Evolutionary conservation across 2,797 vertebrate genomes (phyloP), one percentile per base, ranked within the genome.

Genomic region (Potorous gilbertii): DNA sequence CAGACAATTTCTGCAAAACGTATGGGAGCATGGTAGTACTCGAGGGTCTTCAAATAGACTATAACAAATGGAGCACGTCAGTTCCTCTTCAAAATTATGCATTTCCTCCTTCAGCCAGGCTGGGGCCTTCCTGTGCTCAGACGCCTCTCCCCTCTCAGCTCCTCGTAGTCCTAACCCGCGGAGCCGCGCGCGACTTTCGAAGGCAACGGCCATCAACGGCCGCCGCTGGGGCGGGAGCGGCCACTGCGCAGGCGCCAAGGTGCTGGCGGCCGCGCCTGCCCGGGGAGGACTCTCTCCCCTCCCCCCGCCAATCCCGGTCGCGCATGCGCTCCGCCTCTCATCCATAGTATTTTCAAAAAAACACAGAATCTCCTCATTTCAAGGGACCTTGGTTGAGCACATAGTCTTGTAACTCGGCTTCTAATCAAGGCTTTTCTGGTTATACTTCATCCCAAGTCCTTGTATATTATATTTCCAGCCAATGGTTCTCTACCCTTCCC

Each of bases 21-120:
- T 99, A 98, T 99, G 99, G 0, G 99, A 99, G 94, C 99, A 99
- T 5, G 99, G 99, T n/a, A 99, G 98, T 16, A 99, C 99, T 0
- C 99, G 99, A 0, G 99, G 99, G 50, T 99, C 99, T 1, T 98
- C 98, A 98, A 99, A 99, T 92, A 99, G 98, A 21, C 98, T 98
- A 27, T 99, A 99, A 98, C 99, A 99, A 96, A 99, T 99, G 0
- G 99, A 99, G 96, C 99, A 99, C 0, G 99, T 99, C 96, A 99
- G 98, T 96, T 99, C 99, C 81, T 99, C 99, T 98, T 99, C 99
- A 87, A 99, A 99, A 96, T 97, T 98, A 92, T 99, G 99, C 99
- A 99, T 99, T 96, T 96, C 98, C 98, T 98, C n/a, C n/a, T n/a
- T n/a, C n/a, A n/a, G n/a, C n/a, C n/a, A n/a, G n/a, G n/a, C n/a